Evolutionary conservation across 2,888 invertebrate genomes (phyloP).

Genomic region (Ichneumoninae sp.): DNA sequence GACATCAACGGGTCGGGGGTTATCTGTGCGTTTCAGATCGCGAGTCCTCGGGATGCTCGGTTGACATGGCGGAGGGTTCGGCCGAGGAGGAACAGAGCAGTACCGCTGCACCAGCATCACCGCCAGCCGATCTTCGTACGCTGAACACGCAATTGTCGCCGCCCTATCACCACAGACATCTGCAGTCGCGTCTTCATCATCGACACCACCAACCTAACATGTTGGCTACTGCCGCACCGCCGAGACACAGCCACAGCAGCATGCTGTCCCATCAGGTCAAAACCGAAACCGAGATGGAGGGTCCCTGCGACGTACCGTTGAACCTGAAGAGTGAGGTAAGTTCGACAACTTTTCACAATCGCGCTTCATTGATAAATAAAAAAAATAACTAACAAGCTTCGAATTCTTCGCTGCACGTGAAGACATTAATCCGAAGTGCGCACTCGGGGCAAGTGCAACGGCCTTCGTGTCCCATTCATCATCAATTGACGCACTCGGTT

Average conservation of each 20-base stretch:
- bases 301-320: constrained; percentile 83
- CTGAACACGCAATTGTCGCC: constrained; percentile 83
- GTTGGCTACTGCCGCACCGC: constrained; percentile 83
- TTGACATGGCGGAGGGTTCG: constrained; percentile 93
- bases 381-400: background rate
- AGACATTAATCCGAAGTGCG: background rate
- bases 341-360: constrained; percentile 17
- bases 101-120: constrained; percentile 86
- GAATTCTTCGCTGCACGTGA: constrained; percentile 18
- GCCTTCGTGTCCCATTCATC: constrained; percentile 55
- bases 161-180: constrained; percentile 81
- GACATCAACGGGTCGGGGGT: constrained; percentile 10
- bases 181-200: constrained; percentile 78
- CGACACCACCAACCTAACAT: constrained; percentile 82
- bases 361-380: background rate
- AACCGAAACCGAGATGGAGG: constrained; percentile 81
- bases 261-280: constrained; percentile 83
- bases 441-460: constrained; percentile 51
- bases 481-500: constrained; percentile 72
- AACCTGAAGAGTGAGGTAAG: constrained; percentile 84
- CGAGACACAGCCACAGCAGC: constrained; percentile 81
- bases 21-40: constrained; percentile 84
- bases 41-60: constrained; percentile 92
- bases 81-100: constrained; percentile 87
- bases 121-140: constrained; percentile 85